phyloP scores from a whole-genome alignment of 1,140 invertebrate species.

The Panagrolaimus sp. region DNA sequence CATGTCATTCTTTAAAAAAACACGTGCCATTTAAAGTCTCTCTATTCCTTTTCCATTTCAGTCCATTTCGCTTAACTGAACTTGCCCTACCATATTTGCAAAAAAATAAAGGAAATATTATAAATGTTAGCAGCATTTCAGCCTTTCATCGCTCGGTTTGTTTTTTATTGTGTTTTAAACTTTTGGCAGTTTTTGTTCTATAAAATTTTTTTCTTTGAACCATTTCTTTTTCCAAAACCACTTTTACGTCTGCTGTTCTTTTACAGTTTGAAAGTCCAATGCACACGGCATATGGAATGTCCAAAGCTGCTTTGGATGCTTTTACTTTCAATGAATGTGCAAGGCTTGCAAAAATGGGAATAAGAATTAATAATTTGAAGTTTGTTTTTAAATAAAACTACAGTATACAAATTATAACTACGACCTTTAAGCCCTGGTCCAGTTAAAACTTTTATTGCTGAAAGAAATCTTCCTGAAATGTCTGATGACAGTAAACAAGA shows the following conservation, averaged over 20 bases:
- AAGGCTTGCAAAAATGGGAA: background rate
- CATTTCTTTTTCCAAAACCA: no score
- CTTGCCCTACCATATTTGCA: background rate
- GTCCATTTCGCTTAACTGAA: background rate
- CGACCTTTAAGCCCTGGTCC: background rate
- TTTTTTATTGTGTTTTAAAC: background rate
- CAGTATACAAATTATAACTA: no score
- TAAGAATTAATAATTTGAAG: slow-evolving; percentile 1
- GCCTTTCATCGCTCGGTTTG: background rate
- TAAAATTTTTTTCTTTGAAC: background rate
- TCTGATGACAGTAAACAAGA: background rate
- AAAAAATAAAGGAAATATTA: slow-evolving; percentile 7
- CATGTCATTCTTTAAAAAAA: no score
- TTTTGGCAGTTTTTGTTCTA: background rate
- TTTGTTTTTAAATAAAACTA: no score
- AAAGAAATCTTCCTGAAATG: background rate
- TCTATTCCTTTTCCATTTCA: no score
- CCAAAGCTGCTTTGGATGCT: background rate
- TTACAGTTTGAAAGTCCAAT: background rate
- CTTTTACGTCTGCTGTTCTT: background rate
- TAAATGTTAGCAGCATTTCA: background rate
- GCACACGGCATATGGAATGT: background rate
- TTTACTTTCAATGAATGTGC: background rate
- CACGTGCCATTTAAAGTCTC: no score
- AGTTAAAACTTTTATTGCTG: background rate